These are phyloP conservation scores for Lingula anatina DNA, from an alignment of 2,888 invertebrate species.

Conservation along the genomic window DNA sequence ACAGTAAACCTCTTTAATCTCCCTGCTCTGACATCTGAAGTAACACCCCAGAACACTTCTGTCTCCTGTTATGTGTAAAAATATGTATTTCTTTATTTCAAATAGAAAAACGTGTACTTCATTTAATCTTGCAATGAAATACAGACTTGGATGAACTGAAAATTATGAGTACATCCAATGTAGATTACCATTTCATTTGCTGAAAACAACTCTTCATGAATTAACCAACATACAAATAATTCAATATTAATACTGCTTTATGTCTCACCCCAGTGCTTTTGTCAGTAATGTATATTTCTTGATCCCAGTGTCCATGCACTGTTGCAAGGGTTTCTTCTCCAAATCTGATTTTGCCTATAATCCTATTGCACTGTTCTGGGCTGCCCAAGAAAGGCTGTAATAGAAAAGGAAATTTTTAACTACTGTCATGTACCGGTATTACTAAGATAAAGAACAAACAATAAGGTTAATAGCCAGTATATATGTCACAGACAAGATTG, in stretches of 20 bases:
- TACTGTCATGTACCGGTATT: no score
- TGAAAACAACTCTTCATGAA: no score
- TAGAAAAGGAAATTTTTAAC: slow-evolving; percentile 5
- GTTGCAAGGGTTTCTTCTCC: slow-evolving; percentile 83
- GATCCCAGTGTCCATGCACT: slow-evolving; percentile 89
- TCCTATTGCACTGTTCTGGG: slow-evolving; percentile 76
- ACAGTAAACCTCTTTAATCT: slow-evolving; percentile 76
- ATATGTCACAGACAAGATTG: slow-evolving; percentile 2
- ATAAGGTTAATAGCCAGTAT: background rate
- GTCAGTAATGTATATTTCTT: slow-evolving; percentile 77
- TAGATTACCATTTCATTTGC: no score
- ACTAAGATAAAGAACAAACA: background rate
- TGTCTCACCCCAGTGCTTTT: slow-evolving; percentile 68
- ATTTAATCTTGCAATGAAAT: no score
- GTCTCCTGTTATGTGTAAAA: slow-evolving; percentile 37
- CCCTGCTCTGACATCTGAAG: slow-evolving; percentile 63
- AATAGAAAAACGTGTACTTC: no score
- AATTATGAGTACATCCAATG: no score
- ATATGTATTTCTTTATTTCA: no score
- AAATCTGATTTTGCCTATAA: slow-evolving; percentile 76
- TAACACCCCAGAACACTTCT: slow-evolving; percentile 64
- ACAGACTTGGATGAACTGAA: no score
- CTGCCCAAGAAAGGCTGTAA: slow-evolving; percentile 82
- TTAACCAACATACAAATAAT: no score
- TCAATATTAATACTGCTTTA: no score